Conservation (phyloP, 37 sponge, comb jelly and placozoan species). For the Spongilla lacustris region DNA sequence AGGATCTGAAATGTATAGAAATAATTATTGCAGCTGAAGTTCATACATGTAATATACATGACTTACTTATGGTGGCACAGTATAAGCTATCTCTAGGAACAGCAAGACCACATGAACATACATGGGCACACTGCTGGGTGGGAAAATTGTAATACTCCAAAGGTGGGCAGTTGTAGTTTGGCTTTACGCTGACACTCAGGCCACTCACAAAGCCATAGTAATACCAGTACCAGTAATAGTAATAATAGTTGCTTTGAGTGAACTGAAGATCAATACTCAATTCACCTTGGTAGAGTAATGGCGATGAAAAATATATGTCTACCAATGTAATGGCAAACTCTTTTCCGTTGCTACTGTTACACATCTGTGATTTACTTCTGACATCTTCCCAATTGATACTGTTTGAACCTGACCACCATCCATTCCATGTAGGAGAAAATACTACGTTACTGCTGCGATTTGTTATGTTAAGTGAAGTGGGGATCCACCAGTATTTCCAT, state of each 20-base stretch:
- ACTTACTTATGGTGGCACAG: neutral
- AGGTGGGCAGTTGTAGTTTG: constrained; percentile 1
- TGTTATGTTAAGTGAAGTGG: neutral
- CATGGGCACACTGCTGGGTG: neutral
- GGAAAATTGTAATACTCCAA: neutral
- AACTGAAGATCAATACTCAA: neutral
- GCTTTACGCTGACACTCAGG: neutral
- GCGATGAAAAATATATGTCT: neutral
- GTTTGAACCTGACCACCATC: neutral
- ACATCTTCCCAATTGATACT: neutral
- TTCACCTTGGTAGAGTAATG: neutral
- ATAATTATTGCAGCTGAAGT: neutral
- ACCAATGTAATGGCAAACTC: neutral
- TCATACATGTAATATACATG: too few relatives aligned
- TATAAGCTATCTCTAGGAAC: neutral
- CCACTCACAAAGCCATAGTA: neutral
- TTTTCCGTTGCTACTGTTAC: neutral
- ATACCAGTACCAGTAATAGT: neutral
- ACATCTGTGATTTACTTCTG: neutral
- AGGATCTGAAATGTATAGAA: neutral
- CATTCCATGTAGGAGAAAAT: neutral
- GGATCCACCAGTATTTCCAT: neutral
- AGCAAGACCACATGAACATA: neutral
- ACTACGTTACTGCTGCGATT: neutral
- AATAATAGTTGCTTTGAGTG: neutral